Conservation (phyloP, 1,140 invertebrate genomes). For the Drusus annulatus region DNA sequence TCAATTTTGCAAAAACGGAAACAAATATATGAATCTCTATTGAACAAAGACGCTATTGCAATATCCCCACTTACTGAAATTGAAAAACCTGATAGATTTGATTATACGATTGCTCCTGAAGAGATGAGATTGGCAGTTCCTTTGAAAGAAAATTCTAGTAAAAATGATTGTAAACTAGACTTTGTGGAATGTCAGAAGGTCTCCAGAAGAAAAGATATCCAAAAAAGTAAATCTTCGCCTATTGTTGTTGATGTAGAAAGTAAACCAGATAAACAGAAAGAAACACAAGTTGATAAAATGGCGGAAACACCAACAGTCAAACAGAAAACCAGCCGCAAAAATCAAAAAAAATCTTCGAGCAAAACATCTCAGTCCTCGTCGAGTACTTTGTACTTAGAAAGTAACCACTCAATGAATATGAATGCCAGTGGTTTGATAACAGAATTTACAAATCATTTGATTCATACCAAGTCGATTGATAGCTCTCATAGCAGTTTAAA, state of each 20-base stretch:
- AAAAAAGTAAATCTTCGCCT: conserved; percentile 28
- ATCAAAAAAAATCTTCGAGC: neutral
- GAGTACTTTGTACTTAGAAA: neutral
- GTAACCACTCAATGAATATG: neutral
- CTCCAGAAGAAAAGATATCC: conserved; percentile 2
- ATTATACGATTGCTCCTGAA: too few species aligned
- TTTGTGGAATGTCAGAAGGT: neutral
- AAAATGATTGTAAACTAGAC: neutral
- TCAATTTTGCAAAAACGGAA: too few species aligned
- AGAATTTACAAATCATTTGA: conserved; percentile 6
- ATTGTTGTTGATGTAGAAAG: conserved; percentile 7
- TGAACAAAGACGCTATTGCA: too few species aligned
- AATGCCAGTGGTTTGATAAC: conserved; percentile 10
- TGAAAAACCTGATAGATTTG: too few species aligned
- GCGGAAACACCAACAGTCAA: neutral
- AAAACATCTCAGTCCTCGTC: neutral
- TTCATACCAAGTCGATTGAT: neutral
- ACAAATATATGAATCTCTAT: too few species aligned
- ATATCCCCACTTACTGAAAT: too few species aligned
- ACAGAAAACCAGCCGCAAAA: neutral
- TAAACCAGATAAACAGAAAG: neutral
- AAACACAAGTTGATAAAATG: neutral
- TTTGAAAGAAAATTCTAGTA: neutral
- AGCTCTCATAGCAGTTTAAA: neutral
- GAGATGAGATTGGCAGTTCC: neutral